Evolutionary conservation across 2,113 vertebrate genomes (phyloP), one percentile per base, ranked within the genome.

Genomic region (Carollia perspicillata): DNA sequence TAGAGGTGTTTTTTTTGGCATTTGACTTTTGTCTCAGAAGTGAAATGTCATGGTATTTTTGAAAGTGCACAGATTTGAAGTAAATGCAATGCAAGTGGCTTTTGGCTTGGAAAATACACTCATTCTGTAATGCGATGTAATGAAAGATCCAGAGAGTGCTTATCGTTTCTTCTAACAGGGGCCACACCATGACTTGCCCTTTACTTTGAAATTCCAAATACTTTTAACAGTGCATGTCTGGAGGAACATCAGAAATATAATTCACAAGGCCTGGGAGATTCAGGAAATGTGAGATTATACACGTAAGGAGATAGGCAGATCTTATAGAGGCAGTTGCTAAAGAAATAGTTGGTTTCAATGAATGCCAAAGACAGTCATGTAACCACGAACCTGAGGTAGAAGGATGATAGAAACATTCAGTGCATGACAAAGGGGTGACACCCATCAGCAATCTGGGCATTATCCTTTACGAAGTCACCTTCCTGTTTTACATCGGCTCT

Each of bases 1-100:
- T 68, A 93, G 44, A 58, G 47, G 47, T 95, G 60, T 13, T 63
- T 74, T 95, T 95, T 84, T 12, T 96, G 28, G 13, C 74, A 68
- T 96, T 90, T 96, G 23, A 16, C 74, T 84, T 95, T 93, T 44
- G 81, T 97, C 68, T 95, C 78, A 79, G 74, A 93, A 95, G 66
- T 33, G 79, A 97, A 93, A 94, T 35, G 9, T 69, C 97, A 66
- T 11, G 49, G 12, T 95, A 93, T 96, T 97, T 90, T 22, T 75
- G 55, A 97, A 97, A 96, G 83, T 87, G 93, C 94, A 90, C 22
- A 83, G 17, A 95, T 88, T 80, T 69, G 63, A 97, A 97, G 90
- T 66, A 92, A 96, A 90, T 79, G 60, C 69, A 49, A 84, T 71
- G n/a, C 26, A 72, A 89, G 79, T 55, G 60, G 3, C 92, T 83